Evolutionary conservation across 2,888 invertebrate species (phyloP), one percentile per base, ranked within the genome.

Genomic region (Mesorhabditis spiculigera): DNA sequence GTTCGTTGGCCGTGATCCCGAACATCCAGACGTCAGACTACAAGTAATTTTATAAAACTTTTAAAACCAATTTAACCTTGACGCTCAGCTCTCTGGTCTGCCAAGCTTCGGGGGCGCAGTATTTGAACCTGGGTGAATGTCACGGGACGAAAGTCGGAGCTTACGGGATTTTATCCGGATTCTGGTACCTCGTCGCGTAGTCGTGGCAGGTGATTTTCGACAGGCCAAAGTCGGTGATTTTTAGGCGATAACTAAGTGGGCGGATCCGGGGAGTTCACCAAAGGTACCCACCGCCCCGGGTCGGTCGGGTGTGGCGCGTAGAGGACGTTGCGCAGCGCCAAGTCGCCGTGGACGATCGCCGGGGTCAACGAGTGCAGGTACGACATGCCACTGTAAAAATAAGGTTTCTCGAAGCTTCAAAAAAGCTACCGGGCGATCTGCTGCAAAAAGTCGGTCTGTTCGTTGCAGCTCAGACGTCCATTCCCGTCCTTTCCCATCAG

Each of bases 311-410:
- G 78, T 6, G 70, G 70, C 8, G 97, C 97, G 88, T 98, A 94
- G 88, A 97, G 93, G 86, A 97, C 97, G 90, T 97, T 98, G 91
- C 97, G 96, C 90, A 95, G 95, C 88, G 96, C 95, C 88, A 98
- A 91, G 90, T 97, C 97, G 89, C 88, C 89, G 81, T 98, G 98
- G 88, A 97, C 93, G 88, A 98, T 95, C 86, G 96, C 93, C 83
- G 96, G 96, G 87, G 92, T 92, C 90, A 95, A 95, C 90, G 95
- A 95, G 92, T 97, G 97, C 89, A 98, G 92, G 90, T 97, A 97
- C 89, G 95, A 93, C 88, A 98, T 74, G n/a, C 78, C 81, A 8
- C 28, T 28, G 28, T 28, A 1, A 28, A 28, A 28, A 28, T 28
- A 28, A 1, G 28, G 28, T 28, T 28, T 28, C 28, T 28, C 3